Conservation (phyloP, 2,888 invertebrate species). For the Geophilus truncorum region DNA sequence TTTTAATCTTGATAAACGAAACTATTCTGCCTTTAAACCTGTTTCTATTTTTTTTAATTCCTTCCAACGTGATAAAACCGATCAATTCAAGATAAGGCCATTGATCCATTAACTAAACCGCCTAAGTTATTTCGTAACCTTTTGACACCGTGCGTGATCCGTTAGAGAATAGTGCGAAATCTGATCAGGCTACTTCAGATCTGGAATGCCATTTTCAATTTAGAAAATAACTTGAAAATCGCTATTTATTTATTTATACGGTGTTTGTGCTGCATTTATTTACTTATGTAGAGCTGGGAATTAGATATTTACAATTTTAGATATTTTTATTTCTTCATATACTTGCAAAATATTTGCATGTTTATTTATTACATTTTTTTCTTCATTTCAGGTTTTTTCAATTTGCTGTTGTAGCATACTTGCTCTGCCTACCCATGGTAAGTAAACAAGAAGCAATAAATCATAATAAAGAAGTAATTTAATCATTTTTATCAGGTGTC, state of each 20-base stretch:
- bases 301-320: neutral
- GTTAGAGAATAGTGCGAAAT: neutral
- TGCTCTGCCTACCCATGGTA: slow-evolving; percentile 17
- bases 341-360: neutral
- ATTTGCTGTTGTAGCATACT: slow-evolving; percentile 22
- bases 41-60: neutral
- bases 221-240: neutral
- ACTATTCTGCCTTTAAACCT: neutral
- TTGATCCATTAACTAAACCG: neutral
- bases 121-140: neutral
- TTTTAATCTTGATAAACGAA: neutral
- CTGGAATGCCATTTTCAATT: neutral
- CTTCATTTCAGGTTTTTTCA: neutral
- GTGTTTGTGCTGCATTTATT: neutral
- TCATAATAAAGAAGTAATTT: neutral
- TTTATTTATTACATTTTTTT: neutral
- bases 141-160: slow-evolving; percentile 16
- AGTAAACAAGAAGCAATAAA: neutral
- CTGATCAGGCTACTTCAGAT: neutral
- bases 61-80: neutral
- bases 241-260: too few species aligned
- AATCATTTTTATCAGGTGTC: neutral
- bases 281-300: neutral
- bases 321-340: neutral
- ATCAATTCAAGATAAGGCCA: neutral